Base-by-base conservation (phyloP, 2,888 invertebrate genomes). In the Drosophila cognata region DNA sequence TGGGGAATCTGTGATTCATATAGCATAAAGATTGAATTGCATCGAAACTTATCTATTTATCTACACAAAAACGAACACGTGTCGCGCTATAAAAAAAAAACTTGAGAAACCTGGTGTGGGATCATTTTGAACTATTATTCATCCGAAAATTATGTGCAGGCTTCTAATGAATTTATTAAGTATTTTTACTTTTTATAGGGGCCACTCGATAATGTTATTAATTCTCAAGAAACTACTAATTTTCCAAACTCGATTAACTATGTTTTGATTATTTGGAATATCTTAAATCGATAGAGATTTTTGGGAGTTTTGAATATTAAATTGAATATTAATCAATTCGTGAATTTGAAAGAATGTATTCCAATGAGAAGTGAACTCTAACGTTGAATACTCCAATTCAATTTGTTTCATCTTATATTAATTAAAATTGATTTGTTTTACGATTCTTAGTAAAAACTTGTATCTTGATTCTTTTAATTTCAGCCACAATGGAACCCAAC, bases 401-500 rank as follows among this genome's bases (percentile, higher is more conserved):
- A n/a, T 11, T 43, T 6, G 5, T 43, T 11, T 13, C 2, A 13
- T 21, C 11, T 43, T 21, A 43, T 21, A 43, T 21, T 21, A 21
- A 11, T 5, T 11, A 43, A 21, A 5, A 5, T 6, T 11, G 1
- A 43, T 43, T 46, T 46, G 18, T 36, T n/a, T 16, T 13, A 16
- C 3, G 21, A 41, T 21, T 28, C 25, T 13, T 51, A 18, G 7
- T 33, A 36, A 46, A 28, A 25, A 2, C 16, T 2, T 8, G 31
- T 59, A 21, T 69, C 4, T 48, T 38, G 1, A 0, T 56, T n/a
- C 56, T 59, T 58, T n/a, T 57, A 48, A 35, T 70, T 81, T 33
- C 43, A 81, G 77, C 67, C 81, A 85, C 41, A 73, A 92, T 92
- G 92, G 92, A 92, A 76, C 86, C 91, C 55, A 88, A 90, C 70